Evolutionary conservation across 2,113 vertebrate species (phyloP).

Genomic region (Theropithecus gelada): DNA sequence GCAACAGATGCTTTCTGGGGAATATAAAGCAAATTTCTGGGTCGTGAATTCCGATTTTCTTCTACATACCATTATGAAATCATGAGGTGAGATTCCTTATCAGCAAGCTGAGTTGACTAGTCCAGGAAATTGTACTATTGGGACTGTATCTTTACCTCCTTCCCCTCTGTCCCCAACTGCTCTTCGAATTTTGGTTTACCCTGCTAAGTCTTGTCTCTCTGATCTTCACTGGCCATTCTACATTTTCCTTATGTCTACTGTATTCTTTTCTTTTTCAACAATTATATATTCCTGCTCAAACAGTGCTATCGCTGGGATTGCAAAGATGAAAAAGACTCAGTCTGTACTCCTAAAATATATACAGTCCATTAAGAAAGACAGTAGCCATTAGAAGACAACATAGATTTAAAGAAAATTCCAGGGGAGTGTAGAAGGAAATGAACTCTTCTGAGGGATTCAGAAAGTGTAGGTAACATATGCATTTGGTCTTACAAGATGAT

Average conservation of each 20-base stretch:
- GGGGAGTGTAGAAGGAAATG: neutral
- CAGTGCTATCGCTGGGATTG: neutral
- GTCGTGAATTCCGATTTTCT: neutral
- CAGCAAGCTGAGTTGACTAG: slow-evolving; percentile 22
- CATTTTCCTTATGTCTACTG: neutral
- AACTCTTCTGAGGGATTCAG: neutral
- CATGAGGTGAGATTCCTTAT: neutral
- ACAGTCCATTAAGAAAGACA: neutral
- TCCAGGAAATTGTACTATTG: neutral
- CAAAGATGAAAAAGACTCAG: neutral
- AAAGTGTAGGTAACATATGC: neutral
- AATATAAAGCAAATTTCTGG: slow-evolving; percentile 38
- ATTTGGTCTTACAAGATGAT: neutral
- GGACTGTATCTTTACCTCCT: neutral
- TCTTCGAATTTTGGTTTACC: neutral
- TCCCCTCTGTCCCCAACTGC: neutral
- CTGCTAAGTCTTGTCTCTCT: neutral
- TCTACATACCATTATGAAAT: slow-evolving; percentile 36
- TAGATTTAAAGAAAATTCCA: neutral
- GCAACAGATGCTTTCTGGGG: slow-evolving; percentile 20
- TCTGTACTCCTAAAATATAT: neutral
- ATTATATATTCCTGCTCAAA: neutral
- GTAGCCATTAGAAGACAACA: neutral
- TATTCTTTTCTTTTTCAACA: slow-evolving; percentile 37
- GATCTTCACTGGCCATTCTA: neutral